Evolutionary conservation across 2,888 invertebrate genomes (phyloP).

Genomic region (Panzeria rudis): DNA sequence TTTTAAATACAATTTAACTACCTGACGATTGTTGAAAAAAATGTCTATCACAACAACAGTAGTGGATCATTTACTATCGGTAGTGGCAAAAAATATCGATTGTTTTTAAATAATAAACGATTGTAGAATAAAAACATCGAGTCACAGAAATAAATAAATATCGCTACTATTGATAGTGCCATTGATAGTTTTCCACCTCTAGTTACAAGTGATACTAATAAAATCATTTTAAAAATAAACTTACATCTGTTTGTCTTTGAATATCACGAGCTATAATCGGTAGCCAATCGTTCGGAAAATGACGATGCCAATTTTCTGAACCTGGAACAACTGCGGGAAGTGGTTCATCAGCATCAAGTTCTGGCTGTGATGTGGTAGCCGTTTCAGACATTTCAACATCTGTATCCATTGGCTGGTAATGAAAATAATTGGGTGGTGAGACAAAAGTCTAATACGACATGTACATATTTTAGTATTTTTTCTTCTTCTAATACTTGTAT

Average conservation of each 20-base stretch:
- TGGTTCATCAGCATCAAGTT: constrained; percentile 77
- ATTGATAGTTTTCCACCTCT: too few relatives aligned
- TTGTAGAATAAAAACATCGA: too few relatives aligned
- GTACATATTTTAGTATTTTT: constrained; percentile 18
- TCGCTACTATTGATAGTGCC: too few relatives aligned
- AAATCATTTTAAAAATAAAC: too few relatives aligned
- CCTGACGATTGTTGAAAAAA: too few relatives aligned
- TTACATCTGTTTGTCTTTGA: constrained; percentile 86
- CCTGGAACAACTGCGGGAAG: constrained; percentile 85
- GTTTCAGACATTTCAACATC: constrained; percentile 82
- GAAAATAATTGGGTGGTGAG: constrained; percentile 65
- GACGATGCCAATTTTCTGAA: constrained; percentile 86
- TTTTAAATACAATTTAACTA: too few relatives aligned
- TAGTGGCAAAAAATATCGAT: too few relatives aligned
- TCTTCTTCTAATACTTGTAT: background rate
- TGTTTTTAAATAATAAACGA: too few relatives aligned
- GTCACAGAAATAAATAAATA: too few relatives aligned
- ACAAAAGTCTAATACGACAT: constrained; percentile 67
- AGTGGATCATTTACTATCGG: too few relatives aligned
- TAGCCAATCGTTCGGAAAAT: constrained; percentile 91
- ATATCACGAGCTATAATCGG: constrained; percentile 93
- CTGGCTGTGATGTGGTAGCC: constrained; percentile 71
- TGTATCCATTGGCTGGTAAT: constrained; percentile 84
- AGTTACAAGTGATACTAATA: too few relatives aligned
- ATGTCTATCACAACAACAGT: too few relatives aligned